Base-by-base conservation (phyloP, 2,113 vertebrate genomes). In the Bufo gargarizans region DNA sequence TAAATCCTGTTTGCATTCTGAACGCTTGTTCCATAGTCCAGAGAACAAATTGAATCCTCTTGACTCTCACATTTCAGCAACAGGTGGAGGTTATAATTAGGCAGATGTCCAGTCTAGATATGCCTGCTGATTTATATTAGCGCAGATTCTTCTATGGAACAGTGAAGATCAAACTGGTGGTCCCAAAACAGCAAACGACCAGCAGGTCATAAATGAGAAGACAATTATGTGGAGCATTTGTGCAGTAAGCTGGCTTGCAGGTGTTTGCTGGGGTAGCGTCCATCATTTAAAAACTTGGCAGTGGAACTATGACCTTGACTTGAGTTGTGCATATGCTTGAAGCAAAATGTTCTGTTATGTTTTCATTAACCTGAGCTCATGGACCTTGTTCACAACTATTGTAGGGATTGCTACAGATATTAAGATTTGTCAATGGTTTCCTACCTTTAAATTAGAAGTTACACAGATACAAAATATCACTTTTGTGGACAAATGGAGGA, bases 1-100 rank as follows among this genome's bases (percentile, higher is more conserved):
- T 86, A 86, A 86, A 77, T 53, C 85, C 74, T 65, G 72, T 86
- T 86, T 77, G 58, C 85, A 86, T 86, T 86, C 74, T 49, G 45
- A 49, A 47, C 58, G 9, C 85, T 86, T 86, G 72, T 86, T 86
- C 55, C 53, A 86, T 86, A 78, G 85, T 77, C 59, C 20, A 14
- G 9, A 77, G 74, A 77, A 77, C 74, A 77, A 50, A 78, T 56
- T 61, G 45, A 77, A 86, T 86, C 85, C 58, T 33, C 22, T 61
- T 49, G 55, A 86, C 72, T 86, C 85, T 86, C 85, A 63, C 58
- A n/a, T 86, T 86, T 77, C 74, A 86, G 71, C n/a, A 65, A 77
- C 85, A 86, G 85, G 85, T 86, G 85, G 85, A 77, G 43, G 85
- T 77, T 86, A 77, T 86, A 86, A 86, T 86, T 86, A 86, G 58